Percentiles rank a stretch among this genome's conserved stretches.
These are phyloP conservation scores for Mastigias papua DNA, from an alignment of 30 jellyfish, hydroid and myxozoan genomes.

Conservation along the genomic window DNA sequence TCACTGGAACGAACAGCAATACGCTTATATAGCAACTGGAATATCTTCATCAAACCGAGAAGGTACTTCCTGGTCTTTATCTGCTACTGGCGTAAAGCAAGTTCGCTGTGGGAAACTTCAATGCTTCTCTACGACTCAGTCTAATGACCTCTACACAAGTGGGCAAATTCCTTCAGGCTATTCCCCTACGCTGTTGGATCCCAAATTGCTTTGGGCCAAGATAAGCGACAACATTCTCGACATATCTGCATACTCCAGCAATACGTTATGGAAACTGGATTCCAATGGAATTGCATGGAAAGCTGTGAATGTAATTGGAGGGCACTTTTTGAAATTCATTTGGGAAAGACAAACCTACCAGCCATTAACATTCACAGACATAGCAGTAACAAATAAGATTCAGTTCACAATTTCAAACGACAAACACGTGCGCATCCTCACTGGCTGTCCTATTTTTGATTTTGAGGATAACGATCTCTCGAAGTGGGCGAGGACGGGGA, in stretches of 20 bases:
- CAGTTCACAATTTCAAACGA: constrained; percentile 20
- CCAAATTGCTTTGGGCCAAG: not conserved
- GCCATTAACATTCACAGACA: not conserved
- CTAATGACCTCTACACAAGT: not conserved
- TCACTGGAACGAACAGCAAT: not conserved
- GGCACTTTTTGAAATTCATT: not conserved
- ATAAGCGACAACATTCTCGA: not conserved
- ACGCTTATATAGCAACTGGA: not conserved
- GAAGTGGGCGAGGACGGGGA: constrained; percentile 59
- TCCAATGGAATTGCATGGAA: constrained; percentile 32
- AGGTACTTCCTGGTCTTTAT: constrained; percentile 9
- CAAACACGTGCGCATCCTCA: constrained; percentile 1
- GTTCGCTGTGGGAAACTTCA: not conserved
- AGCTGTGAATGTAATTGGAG: constrained; percentile 20
- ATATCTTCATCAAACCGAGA: constrained; percentile 12
- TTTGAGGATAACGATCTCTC: constrained; percentile 53
- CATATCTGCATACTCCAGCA: not conserved
- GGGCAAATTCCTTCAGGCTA: not conserved
- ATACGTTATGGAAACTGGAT: constrained; percentile 18
- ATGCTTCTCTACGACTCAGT: not conserved
- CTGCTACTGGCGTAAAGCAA: not conserved
- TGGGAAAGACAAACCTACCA: constrained; percentile 26
- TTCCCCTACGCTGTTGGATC: not conserved
- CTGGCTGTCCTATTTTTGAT: constrained; percentile 73
- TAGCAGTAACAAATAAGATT: constrained; percentile 22